These are phyloP conservation scores for Ochlodes sylvanus DNA, from an alignment of 2,888 invertebrate genomes.

Conservation along the genomic window DNA sequence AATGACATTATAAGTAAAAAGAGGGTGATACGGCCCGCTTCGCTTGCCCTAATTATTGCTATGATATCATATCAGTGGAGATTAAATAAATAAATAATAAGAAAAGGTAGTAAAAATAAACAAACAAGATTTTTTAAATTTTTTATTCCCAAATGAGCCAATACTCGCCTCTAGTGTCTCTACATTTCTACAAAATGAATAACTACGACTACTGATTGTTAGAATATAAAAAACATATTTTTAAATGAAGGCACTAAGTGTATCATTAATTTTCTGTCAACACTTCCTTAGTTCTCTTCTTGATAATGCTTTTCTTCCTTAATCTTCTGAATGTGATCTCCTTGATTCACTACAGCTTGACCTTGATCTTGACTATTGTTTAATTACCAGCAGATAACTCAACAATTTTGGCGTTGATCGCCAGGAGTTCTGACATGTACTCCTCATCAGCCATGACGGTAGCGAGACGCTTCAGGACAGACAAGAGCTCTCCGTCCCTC, in stretches of 20 bases:
- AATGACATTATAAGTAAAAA: no score
- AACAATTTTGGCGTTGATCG: constrained; percentile 90
- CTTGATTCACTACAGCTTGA: neutral
- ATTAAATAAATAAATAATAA: neutral
- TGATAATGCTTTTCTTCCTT: neutral
- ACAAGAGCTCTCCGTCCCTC: constrained; percentile 86
- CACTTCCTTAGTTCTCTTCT: constrained; percentile 16
- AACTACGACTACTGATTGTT: constrained; percentile 28
- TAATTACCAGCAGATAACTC: constrained; percentile 68
- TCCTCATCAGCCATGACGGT: constrained; percentile 89
- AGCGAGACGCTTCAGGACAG: constrained; percentile 87
- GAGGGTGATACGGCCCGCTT: no score
- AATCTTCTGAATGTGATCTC: neutral
- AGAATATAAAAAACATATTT: constrained; percentile 6
- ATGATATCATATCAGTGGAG: no score
- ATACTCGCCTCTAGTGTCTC: constrained; percentile 32
- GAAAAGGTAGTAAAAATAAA: constrained; percentile 13
- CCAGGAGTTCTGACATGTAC: constrained; percentile 90
- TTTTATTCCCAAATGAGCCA: constrained; percentile 66
- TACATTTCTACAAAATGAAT: constrained; percentile 29
- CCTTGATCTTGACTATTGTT: constrained; percentile 47
- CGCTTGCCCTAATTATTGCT: no score
- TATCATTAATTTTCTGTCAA: constrained; percentile 20
- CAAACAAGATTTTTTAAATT: constrained; percentile 42
- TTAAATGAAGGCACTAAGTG: constrained; percentile 23